phyloP scores from a whole-genome alignment of 2,888 invertebrate genomes.

The Pyrocoelia pectoralis region DNA sequence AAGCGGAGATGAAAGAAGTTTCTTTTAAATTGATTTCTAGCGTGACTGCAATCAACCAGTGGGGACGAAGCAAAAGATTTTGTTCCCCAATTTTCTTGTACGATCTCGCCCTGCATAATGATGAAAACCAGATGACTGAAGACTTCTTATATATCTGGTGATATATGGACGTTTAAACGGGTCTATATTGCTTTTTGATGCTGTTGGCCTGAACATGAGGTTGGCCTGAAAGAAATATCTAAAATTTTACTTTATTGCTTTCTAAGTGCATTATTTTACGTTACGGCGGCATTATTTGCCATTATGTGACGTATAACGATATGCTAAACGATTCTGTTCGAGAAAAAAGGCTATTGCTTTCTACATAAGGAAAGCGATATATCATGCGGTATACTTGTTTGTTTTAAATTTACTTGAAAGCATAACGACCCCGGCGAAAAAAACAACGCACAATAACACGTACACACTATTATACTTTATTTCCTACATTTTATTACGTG shows the following conservation, averaged over 20 bases:
- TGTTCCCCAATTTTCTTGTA: conserved; percentile 47
- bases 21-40: conserved; percentile 44
- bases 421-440: not conserved
- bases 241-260: conserved; percentile 47
- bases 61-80: conserved; percentile 47
- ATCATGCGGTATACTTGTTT: conserved; percentile 17
- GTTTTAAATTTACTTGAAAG: conserved; percentile 17
- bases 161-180: conserved; percentile 46
- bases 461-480: too few relatives aligned
- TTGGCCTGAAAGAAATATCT: conserved; percentile 45
- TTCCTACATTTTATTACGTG: too few relatives aligned
- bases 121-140: conserved; percentile 41
- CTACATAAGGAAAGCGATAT: conserved; percentile 25
- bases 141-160: conserved; percentile 34
- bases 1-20: conserved; percentile 38
- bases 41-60: conserved; percentile 44
- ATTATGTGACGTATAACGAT: conserved; percentile 33
- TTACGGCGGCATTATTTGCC: conserved; percentile 40
- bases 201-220: conserved; percentile 40
- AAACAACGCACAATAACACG: too few relatives aligned
- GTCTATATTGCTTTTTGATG: conserved; percentile 49
- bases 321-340: conserved; percentile 29
- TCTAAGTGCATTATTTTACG: conserved; percentile 42
- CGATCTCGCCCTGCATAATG: conserved; percentile 46
- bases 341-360: conserved; percentile 30